A percentile compares a stretch with the other conserved stretches of the same genome.
Conservation (phyloP, 2,888 invertebrate genomes). For the Sarcophaga carnaria region DNA sequence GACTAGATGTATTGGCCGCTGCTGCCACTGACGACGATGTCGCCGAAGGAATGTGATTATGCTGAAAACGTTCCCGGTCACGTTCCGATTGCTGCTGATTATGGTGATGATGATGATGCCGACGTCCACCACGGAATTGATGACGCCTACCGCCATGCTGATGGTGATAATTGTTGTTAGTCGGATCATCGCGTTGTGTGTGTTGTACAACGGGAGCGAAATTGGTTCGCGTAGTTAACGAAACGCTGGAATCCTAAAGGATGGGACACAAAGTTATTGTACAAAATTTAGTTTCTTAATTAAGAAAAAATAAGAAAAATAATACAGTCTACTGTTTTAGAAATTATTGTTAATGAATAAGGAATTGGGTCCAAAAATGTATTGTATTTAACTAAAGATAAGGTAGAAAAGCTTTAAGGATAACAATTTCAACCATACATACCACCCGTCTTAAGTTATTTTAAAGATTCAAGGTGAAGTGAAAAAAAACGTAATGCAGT, state of each 20-base stretch:
- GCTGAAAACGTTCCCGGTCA: conserved; percentile 72
- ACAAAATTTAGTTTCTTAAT: not conserved
- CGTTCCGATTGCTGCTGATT: conserved; percentile 75
- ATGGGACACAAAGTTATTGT: not conserved
- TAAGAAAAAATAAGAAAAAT: too few species aligned
- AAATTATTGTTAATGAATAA: too few species aligned
- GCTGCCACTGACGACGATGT: conserved; percentile 39
- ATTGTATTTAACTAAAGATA: too few species aligned
- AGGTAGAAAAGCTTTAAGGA: too few species aligned
- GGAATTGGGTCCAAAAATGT: too few species aligned
- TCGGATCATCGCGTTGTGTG: conserved; percentile 78
- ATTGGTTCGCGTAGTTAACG: conserved; percentile 63
- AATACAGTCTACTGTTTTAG: too few species aligned
- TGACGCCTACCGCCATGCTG: conserved; percentile 74
- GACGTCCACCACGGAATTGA: conserved; percentile 75
- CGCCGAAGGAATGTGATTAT: conserved; percentile 70
- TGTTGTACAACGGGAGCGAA: conserved; percentile 78
- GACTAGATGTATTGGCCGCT: conserved; percentile 55
- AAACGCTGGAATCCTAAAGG: conserved; percentile 61
- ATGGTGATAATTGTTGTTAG: conserved; percentile 79
- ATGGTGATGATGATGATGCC: conserved; percentile 77
- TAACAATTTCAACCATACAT: too few species aligned
- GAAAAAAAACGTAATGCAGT: too few species aligned
- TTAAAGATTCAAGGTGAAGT: too few species aligned
- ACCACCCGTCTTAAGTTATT: too few species aligned